Base-by-base conservation (phyloP, 2,113 vertebrate species). In the Hyaena hyaena region DNA sequence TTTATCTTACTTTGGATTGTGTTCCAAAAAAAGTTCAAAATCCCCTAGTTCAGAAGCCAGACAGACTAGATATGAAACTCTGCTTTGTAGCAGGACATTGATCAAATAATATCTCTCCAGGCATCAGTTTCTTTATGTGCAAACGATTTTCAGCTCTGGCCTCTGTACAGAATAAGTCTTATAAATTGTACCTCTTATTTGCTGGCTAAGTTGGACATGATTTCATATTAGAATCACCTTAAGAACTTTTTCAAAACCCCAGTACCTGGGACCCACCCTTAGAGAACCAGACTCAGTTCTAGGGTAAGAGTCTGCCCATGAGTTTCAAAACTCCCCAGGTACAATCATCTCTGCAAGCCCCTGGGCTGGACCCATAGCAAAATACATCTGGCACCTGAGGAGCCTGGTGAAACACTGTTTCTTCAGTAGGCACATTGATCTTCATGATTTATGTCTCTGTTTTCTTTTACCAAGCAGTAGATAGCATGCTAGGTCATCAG, bases 11-110 rank as follows among this genome's bases (percentile, higher is more conserved):
- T 92, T 97, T 69, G 24, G 63, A 23, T 73, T 82, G 69, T 74
- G n/a, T 63, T 96, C 39, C 83, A 73, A 90, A 90, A 80, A 94
- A 39, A 39, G 7, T 82, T 85, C 31, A 68, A 87, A 93, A 65
- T 2, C 15, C 35, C 71, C 48, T 85, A 19, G 10, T 81, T 93
- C 83, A 88, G 28, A 95, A 97, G 69, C 9, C 74, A 95, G 65
- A 92, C 19, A 63, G 50, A 88, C 26, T 76, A 5, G 5, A 5
- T 74, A 2, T n/a, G 35, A 97, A 88, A 93, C 21, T 74, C 24
- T 74, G 31, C n/a, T 90, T 88, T 88, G 50, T 66, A 53, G 86
- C 58, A 94, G 94, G n/a, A 77, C 33, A 61, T 58, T 45, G 19
- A 81, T 69, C 31, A 74, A 88, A 87, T 19, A 65, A 50, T 9